These are phyloP conservation scores for Arrhamphus sclerolepis DNA, from an alignment of 2,797 vertebrate genomes.

Conservation along the genomic window DNA sequence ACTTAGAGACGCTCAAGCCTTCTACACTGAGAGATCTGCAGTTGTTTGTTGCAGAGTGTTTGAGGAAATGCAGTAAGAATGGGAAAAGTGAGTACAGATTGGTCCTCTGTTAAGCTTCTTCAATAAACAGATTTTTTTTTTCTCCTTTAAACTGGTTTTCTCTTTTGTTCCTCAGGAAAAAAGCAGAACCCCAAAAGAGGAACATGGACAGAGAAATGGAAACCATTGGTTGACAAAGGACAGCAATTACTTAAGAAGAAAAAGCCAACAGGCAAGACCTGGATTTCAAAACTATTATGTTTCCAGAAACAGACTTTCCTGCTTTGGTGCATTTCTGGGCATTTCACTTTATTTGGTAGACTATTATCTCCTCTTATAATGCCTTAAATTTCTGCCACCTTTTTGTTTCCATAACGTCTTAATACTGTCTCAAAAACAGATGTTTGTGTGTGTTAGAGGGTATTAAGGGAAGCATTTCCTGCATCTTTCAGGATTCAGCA, in stretches of 20 bases:
- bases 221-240: conserved; percentile 66
- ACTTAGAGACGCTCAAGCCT: conserved; percentile 88
- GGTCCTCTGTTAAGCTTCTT: not conserved
- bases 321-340: too few species aligned
- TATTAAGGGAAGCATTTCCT: too few species aligned
- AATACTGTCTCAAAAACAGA: too few species aligned
- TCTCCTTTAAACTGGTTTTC: not conserved
- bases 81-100: conserved; percentile 74
- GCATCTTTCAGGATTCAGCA: too few species aligned
- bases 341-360: too few species aligned
- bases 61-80: conserved; percentile 80
- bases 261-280: conserved; percentile 73
- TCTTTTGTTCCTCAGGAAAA: conserved; percentile 69
- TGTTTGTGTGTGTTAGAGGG: too few species aligned
- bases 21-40: conserved; percentile 88
- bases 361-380: too few species aligned
- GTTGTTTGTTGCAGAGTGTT: conserved; percentile 83
- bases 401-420: too few species aligned
- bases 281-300: not conserved
- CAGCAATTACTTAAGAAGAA: conserved; percentile 73
- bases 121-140: not conserved
- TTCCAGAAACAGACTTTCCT: not conserved
- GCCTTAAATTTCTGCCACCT: too few species aligned
- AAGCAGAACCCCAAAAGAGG: conserved; percentile 74
- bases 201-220: conserved; percentile 71